Evolutionary conservation across 2,113 vertebrate genomes (phyloP).

Genomic region (Nesoenas mayeri): DNA sequence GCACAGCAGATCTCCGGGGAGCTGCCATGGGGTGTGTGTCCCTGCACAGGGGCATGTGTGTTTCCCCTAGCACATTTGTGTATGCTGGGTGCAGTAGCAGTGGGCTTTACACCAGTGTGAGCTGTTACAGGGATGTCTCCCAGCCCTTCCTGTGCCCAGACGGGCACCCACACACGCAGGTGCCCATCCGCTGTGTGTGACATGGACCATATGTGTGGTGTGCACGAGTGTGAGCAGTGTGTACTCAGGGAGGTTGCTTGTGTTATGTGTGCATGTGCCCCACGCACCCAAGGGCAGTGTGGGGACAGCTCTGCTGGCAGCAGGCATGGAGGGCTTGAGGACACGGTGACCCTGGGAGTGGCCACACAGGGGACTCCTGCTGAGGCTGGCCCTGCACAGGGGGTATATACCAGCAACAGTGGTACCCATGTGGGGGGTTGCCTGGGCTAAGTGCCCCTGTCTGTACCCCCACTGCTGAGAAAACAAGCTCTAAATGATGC

Average conservation of each 20-base stretch:
- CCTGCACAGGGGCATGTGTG: rapidly evolving
- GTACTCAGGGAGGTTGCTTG: rapidly evolving
- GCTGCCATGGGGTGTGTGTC: not conserved
- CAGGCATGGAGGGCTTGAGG: not conserved
- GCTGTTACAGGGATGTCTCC: not conserved
- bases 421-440: rapidly evolving
- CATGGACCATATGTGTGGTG: not conserved
- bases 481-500: not conserved
- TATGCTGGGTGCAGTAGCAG: not conserved
- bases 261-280: rapidly evolving
- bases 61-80: rapidly evolving
- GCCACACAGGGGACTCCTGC: not conserved
- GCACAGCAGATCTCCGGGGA: not conserved
- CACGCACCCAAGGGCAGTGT: not conserved
- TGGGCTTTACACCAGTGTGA: not conserved
- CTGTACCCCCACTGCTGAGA: not conserved
- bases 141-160: rapidly evolving
- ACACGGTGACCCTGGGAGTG: not conserved
- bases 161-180: not conserved
- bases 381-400: not conserved
- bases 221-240: not conserved
- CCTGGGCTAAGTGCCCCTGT: not conserved
- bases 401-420: not conserved
- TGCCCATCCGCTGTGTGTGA: rapidly evolving
- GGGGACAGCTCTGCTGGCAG: not conserved